Evolutionary conservation across 2,797 vertebrate genomes (phyloP), one percentile per base, ranked within the genome.

Genomic region (Danio kyathit): DNA sequence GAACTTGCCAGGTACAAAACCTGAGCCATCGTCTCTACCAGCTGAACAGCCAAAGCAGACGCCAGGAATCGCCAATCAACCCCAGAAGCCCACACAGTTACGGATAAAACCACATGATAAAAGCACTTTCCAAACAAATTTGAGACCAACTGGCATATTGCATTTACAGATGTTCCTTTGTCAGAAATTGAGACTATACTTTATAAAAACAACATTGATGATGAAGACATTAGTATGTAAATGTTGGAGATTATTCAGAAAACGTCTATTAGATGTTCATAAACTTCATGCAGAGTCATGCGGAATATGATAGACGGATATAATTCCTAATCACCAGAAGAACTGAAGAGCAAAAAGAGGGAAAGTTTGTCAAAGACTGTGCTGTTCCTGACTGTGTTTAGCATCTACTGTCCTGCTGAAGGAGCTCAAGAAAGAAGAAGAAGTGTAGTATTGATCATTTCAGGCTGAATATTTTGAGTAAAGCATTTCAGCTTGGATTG

Each of bases 1-100:
- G 96, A 43, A 98, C 97, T n/a, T 98, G 97, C 83, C 97, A 96
- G 87, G 95, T 97, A 59, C 96, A 97, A 86, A 97, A 96, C 89
- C 95, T 99, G 69, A 95, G 95, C 84, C 95, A 97, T 73, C 94
- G 96, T 12, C 94, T 98, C 7, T 97, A 96, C 90, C 97, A 96
- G 88, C 95, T 98, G n/a, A 90, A 95, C 66, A 94, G 93, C 1
- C 95, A 94, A 19, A 88, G 82, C 0, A 94, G 95, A 13, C 91
- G 90, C 7, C 91, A 93, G 7, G 93, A 95, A 73, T 94, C 94
- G 41, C 95, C 96, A 12, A 84, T 97, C 71, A 95, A 96, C 90
- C 96, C 95, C 67, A 93, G 86, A 79, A 98, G 95, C 76, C 96
- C 96, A 29, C 95, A 97, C 84, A 97, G 97, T 89, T 98, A 80